Evolutionary conservation across 2,113 vertebrate species (phyloP).

Genomic region (Myrmecophaga tridactyla): DNA sequence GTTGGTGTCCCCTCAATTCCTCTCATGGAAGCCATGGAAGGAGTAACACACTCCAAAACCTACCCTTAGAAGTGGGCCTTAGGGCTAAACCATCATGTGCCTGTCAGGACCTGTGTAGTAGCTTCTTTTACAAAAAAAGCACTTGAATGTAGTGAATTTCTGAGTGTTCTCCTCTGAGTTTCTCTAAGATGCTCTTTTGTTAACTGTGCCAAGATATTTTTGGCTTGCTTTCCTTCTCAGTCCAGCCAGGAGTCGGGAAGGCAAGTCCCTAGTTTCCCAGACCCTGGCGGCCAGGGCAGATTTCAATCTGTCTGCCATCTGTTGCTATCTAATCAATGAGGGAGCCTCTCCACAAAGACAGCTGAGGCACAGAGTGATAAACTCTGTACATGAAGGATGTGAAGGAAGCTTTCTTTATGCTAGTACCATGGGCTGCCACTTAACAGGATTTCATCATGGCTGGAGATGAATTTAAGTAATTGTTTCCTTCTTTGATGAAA

Average conservation of each 20-base stretch:
- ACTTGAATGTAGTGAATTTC: not conserved
- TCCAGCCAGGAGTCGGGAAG: not conserved
- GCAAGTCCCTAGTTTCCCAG: not conserved
- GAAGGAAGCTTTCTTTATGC: not conserved
- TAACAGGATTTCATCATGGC: not conserved
- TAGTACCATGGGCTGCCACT: not conserved
- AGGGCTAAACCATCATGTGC: not conserved
- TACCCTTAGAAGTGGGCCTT: not conserved
- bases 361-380: not conserved
- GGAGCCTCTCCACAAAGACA: not conserved
- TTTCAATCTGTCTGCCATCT: not conserved
- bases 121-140: not conserved
- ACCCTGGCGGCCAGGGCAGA: not conserved
- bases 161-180: not conserved
- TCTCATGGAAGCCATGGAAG: not conserved
- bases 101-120: not conserved
- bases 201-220: slow-evolving; percentile 5
- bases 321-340: not conserved
- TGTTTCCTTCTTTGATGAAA: slow-evolving; percentile 23
- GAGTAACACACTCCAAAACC: not conserved
- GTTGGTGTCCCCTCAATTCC: not conserved
- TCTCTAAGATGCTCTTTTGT: not conserved
- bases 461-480: not conserved
- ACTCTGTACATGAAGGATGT: not conserved
- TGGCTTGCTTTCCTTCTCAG: not conserved